Conservation (phyloP, 2,888 invertebrate species). For the Oscheius sp. region DNA sequence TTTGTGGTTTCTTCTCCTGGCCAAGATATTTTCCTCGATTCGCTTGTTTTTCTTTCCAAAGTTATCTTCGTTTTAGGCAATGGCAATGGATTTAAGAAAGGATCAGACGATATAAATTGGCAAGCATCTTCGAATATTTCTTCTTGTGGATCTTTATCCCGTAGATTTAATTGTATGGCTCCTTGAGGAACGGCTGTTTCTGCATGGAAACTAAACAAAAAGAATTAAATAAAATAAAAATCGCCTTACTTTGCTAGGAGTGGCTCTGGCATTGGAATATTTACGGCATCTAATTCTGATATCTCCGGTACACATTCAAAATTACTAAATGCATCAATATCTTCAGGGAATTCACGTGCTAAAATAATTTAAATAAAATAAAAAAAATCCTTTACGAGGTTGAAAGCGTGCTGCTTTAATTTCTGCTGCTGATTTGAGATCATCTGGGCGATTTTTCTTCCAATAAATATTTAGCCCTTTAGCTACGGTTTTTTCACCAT, state of each 20-base stretch:
- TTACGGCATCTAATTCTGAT: not conserved
- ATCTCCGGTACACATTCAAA: not conserved
- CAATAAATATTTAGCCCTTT: slow-evolving; percentile 6
- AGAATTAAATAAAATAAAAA: not conserved
- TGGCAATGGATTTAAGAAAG: not conserved
- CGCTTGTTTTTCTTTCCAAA: not conserved
- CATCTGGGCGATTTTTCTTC: slow-evolving; percentile 16
- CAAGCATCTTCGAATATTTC: slow-evolving; percentile 9
- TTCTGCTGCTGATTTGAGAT: not conserved
- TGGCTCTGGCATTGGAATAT: not conserved
- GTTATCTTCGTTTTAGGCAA: not conserved
- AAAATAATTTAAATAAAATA: not conserved
- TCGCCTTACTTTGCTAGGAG: not conserved
- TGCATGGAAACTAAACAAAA: not conserved
- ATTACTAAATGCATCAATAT: slow-evolving; percentile 5
- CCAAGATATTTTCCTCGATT: not conserved
- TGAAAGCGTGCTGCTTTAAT: no score
- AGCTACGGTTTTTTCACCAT: not conserved
- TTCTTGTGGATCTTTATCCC: slow-evolving; percentile 8
- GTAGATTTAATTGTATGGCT: not conserved
- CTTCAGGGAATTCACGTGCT: slow-evolving; percentile 5
- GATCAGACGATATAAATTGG: not conserved
- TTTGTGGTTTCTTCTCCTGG: not conserved
- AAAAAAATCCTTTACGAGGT: not conserved
- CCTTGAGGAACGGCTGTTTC: not conserved